Conservation (phyloP, 2,888 invertebrate genomes). For the Anorthoa munda region DNA sequence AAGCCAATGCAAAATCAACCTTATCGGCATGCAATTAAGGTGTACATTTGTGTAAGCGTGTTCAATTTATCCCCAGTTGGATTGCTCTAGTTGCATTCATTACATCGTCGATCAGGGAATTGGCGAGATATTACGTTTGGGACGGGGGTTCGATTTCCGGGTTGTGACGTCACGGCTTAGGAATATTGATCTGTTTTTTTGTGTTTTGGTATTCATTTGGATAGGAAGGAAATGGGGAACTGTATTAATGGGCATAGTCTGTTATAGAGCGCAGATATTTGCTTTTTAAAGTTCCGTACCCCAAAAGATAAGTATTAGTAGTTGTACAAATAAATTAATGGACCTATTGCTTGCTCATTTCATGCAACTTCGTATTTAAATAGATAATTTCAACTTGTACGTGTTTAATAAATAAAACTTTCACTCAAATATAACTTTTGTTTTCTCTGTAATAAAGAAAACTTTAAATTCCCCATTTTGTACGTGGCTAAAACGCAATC, state of each 20-base stretch:
- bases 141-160: constrained; percentile 62
- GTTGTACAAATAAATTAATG: too few relatives aligned
- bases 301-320: too few relatives aligned
- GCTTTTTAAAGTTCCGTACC: too few relatives aligned
- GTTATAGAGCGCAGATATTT: neutral
- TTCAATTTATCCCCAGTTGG: constrained; percentile 16
- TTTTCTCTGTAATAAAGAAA: too few relatives aligned
- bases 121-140: constrained; percentile 55
- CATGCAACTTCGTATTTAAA: too few relatives aligned
- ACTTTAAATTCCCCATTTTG: too few relatives aligned
- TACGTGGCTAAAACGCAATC: too few relatives aligned
- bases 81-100: constrained; percentile 59
- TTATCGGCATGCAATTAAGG: neutral
- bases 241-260: neutral
- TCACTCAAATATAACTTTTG: too few relatives aligned
- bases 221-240: too few relatives aligned
- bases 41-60: constrained; percentile 11
- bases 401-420: too few relatives aligned
- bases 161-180: constrained; percentile 32
- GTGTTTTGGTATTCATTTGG: constrained; percentile 20
- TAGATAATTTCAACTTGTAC: too few relatives aligned
- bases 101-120: constrained; percentile 51
- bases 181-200: constrained; percentile 51
- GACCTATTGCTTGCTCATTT: too few relatives aligned
- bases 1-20: constrained; percentile 6